Evolutionary conservation across 2,888 invertebrate genomes (phyloP), one percentile per base, ranked within the genome.

Genomic region (Drosophila emarginata): DNA sequence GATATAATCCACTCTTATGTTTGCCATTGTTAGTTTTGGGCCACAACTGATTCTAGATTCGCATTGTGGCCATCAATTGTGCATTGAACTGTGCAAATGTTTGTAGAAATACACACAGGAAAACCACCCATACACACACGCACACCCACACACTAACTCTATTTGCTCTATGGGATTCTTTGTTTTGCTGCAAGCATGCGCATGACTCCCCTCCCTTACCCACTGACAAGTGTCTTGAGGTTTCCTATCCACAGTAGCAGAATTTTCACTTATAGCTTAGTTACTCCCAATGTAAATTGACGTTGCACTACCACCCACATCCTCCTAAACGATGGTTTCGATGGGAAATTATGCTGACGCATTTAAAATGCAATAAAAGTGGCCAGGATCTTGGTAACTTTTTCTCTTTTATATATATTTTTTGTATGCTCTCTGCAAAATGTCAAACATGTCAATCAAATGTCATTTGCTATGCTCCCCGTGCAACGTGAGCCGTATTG

Each of bases 381-480:
- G 63, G 69, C 67, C 87, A 80, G 75, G 85, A 82, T 87, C 76
- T 82, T 83, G 80, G 76, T 32, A 32, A 32, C 32, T 9, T 32
- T 79, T 79, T 85, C 85, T 82, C 32, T 32, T 9, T 32, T 32
- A 2, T 11, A 32, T 32, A 11, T 18, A 18, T 45, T 45, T 45
- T 45, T 45, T 45, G 18, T 21, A 21, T 18, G 45, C 45, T 45
- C 45, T 21, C 21, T 74, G 80, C 86, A 76, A 76, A 80, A 84
- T 85, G 88, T 85, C 88, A 85, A 87, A 87, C 84, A 86, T 77
- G 84, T 85, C 84, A 85, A 87, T 85, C 84, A 85, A 85, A 87
- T 78, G 84, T 83, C 78, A 87, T 85, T 84, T 85, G 80, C 72
- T 63, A 72, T 74, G 64, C 67, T 59, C 45, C 50, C 68, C 50